Percentiles rank a stretch among this genome's conserved stretches.
Conservation (phyloP, 2,888 invertebrate species). For the Amiota mariae region DNA sequence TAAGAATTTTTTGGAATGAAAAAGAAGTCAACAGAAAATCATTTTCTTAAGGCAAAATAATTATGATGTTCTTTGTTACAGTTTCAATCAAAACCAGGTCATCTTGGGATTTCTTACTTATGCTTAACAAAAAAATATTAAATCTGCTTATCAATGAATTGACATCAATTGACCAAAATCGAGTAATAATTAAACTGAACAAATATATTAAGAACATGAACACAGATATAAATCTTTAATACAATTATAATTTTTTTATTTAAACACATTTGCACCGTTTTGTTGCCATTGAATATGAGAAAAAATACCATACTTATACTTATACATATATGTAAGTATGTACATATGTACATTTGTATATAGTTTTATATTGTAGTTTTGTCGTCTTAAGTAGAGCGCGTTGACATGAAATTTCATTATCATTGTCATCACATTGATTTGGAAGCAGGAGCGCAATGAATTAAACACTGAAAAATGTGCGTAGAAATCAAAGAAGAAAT, state of each 20-base stretch:
- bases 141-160: constrained; percentile 2
- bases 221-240: constrained; percentile 28
- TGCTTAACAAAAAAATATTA: background rate
- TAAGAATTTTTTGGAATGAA: background rate
- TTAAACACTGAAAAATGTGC: too few relatives aligned
- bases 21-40: background rate
- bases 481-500: background rate
- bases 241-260: background rate
- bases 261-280: too few relatives aligned
- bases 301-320: too few relatives aligned
- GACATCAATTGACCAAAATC: background rate
- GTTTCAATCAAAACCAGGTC: constrained; percentile 12
- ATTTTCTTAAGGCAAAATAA: background rate
- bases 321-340: too few relatives aligned
- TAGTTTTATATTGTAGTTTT: too few relatives aligned
- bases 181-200: too few relatives aligned
- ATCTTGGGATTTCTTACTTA: constrained; percentile 4
- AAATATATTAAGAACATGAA: background rate
- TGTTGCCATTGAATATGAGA: too few relatives aligned
- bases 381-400: constrained; percentile 35
- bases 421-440: background rate
- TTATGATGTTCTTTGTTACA: background rate
- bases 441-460: too few relatives aligned
- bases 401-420: constrained; percentile 42
- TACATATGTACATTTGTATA: too few relatives aligned